phyloP scores from a whole-genome alignment of 2,113 vertebrate genomes.

The Periophthalmus modestus region DNA sequence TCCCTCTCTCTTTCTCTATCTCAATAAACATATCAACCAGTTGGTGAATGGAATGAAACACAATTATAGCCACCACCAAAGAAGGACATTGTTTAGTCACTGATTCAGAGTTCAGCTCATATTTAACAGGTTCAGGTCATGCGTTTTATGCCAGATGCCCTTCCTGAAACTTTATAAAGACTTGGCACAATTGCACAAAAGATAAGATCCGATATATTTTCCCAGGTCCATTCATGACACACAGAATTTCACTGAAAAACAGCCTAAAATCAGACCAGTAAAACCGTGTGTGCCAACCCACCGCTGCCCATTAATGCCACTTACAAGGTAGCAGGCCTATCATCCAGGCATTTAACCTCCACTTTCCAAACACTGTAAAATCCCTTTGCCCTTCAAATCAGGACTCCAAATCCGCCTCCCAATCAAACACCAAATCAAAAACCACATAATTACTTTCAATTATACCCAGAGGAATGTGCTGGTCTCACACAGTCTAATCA shows the following conservation, averaged over 20 bases:
- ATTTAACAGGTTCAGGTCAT: not conserved
- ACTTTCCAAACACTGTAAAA: slow-evolving; percentile 65
- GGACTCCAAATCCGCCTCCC: slow-evolving; percentile 38
- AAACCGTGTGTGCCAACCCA: slow-evolving; percentile 22
- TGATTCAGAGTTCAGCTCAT: not conserved
- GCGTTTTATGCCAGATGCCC: not conserved
- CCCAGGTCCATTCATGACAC: not conserved
- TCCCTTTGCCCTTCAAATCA: slow-evolving; percentile 50
- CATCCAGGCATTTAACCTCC: slow-evolving; percentile 44
- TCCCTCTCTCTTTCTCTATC: too few relatives aligned
- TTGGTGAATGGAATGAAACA: not conserved
- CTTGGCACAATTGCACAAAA: not conserved
- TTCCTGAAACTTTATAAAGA: not conserved
- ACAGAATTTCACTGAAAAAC: slow-evolving; percentile 13
- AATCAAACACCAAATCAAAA: slow-evolving; percentile 66
- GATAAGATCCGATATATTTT: not conserved
- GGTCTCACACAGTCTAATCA: slow-evolving; percentile 68
- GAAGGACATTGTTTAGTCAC: not conserved
- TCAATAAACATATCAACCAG: too few relatives aligned
- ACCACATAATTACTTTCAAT: slow-evolving; percentile 72
- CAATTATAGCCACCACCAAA: not conserved
- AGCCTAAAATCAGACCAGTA: slow-evolving; percentile 10
- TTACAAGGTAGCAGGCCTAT: slow-evolving; percentile 45
- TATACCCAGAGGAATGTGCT: slow-evolving; percentile 57
- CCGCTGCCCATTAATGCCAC: slow-evolving; percentile 43